Evolutionary conservation across 2,797 vertebrate species (phyloP).

Genomic region (Sandelia bainsii): DNA sequence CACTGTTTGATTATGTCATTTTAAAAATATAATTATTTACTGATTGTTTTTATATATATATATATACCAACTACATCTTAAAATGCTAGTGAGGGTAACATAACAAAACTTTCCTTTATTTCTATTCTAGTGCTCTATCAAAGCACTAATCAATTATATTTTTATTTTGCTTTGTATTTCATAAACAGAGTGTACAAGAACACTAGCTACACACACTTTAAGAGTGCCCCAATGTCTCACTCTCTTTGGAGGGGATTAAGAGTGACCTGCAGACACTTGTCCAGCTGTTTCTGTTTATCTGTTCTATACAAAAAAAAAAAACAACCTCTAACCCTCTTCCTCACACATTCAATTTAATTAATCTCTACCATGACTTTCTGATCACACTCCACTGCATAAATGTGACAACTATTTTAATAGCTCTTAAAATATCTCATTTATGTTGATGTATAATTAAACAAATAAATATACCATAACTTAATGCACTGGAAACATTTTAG

Average conservation of each 20-base stretch:
- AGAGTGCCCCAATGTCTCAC: slow-evolving; percentile 26
- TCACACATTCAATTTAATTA: slow-evolving; percentile 13
- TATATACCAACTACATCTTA: background rate
- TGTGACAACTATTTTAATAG: background rate
- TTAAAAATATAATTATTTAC: background rate
- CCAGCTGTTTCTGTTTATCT: slow-evolving; percentile 64
- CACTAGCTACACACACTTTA: background rate
- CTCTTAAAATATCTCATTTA: too few species aligned
- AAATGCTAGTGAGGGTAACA: slow-evolving; percentile 1
- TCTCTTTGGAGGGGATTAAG: slow-evolving; percentile 51
- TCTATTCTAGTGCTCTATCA: background rate
- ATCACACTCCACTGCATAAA: background rate
- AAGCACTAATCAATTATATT: slow-evolving; percentile 14
- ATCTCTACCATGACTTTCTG: slow-evolving; percentile 16
- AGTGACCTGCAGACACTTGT: slow-evolving; percentile 57
- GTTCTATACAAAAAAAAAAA: slow-evolving; percentile 19
- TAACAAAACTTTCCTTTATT: background rate
- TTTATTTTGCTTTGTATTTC: slow-evolving; percentile 7
- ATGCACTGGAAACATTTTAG: too few species aligned
- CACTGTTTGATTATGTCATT: background rate
- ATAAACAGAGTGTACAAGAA: background rate
- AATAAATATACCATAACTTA: background rate
- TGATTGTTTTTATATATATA: slow-evolving; percentile 3
- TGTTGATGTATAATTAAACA: background rate
- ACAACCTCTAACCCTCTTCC: slow-evolving; percentile 3